A percentile compares a stretch with the other conserved stretches of the same genome.
Conservation (phyloP, 2,888 invertebrate species). For the Leptinotarsa rubiginosa region DNA sequence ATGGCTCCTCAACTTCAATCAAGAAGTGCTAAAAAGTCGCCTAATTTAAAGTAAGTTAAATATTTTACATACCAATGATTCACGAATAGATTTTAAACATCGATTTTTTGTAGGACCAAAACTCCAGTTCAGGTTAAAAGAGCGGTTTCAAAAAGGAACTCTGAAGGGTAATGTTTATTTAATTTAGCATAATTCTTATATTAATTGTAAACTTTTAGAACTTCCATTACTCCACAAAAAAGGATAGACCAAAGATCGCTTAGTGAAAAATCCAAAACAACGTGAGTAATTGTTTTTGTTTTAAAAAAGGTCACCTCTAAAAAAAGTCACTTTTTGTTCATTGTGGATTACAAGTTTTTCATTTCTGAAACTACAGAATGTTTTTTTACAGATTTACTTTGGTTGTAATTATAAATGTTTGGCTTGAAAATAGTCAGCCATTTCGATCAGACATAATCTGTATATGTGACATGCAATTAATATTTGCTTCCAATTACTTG, state of each 20-base stretch:
- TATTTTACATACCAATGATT: neutral
- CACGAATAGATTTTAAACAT: neutral
- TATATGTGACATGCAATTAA: neutral
- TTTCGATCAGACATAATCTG: neutral
- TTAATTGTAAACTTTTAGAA: neutral
- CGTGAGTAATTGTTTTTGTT: slow-evolving; percentile 33
- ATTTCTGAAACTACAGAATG: neutral
- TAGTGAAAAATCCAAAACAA: slow-evolving; percentile 32
- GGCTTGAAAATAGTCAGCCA: neutral
- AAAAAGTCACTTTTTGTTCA: neutral
- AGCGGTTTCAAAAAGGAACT: neutral
- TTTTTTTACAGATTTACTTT: neutral
- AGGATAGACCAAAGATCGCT: neutral
- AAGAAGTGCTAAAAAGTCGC: slow-evolving; percentile 18
- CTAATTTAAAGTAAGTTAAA: slow-evolving; percentile 11
- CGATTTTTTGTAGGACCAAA: slow-evolving; percentile 22
- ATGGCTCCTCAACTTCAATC: slow-evolving; percentile 14
- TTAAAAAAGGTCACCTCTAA: neutral
- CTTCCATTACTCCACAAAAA: slow-evolving; percentile 18
- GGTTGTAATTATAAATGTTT: neutral
- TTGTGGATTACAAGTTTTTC: neutral
- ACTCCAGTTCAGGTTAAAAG: slow-evolving; percentile 17
- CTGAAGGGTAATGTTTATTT: slow-evolving; percentile 10
- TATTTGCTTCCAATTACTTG: neutral
- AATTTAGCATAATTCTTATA: neutral